Base-by-base conservation (phyloP, 2,797 vertebrate genomes). In the Bufotes viridis region DNA sequence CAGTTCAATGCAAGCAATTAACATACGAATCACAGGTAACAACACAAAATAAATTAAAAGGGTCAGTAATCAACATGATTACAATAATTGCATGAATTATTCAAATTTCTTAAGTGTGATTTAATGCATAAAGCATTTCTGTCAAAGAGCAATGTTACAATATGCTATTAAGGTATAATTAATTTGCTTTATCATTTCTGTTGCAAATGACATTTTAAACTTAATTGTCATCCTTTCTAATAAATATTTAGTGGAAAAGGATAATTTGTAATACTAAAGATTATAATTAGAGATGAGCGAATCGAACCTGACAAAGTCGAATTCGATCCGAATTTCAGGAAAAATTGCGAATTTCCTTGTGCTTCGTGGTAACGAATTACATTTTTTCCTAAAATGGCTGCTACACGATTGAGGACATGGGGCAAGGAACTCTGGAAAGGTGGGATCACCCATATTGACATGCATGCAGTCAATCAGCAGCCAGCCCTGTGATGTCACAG, bases 71-170 rank as follows among this genome's bases (percentile, higher is more conserved):
- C 86, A 87, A 82, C 86, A 87, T 87, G 70, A 70, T 87, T 87
- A 76, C 70, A 87, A 87, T 87, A 82, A 87, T 87, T 82, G 86
- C 80, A 87, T 87, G 69, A 87, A 87, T 87, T 82, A 87, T 87
- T 87, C 86, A 82, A 42, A 58, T 22, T 82, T 76, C 58, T 82
- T 82, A 72, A 76, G 76, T 76, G 86, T 65, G 70, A 75, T 60
- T 87, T 75, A 87, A 87, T 87, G 70, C 76, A 82, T 58, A 87
- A 82, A 55, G 86, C 42, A 18, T 58, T 74, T 65, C 58, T 55
- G 69, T 82, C 58, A 74, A 34, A 76, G n/a, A 82, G 29, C 24
- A 10, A 15, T 55, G 13, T 24, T 79, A 34, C 51, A 57, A 24
- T 85, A 78, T 65, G 24, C 20, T 61, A 72, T 87, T 81, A 53